phyloP scores from a whole-genome alignment of 1,140 invertebrate genomes.

The Saccostrea cuccullata region DNA sequence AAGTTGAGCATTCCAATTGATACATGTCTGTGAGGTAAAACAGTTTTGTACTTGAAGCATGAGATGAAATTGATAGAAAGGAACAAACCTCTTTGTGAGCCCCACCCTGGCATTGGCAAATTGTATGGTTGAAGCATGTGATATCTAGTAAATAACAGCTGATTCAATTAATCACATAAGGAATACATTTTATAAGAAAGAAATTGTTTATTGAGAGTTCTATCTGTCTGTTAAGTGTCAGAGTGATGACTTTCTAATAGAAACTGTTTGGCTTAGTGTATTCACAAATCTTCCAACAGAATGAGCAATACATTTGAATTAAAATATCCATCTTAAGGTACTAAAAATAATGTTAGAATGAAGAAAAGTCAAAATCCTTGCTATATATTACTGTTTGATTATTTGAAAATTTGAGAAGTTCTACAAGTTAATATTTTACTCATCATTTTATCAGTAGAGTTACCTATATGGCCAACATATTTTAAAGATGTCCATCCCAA shows the following conservation, averaged over 20 bases:
- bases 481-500: too few species aligned
- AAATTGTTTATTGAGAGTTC: not conserved
- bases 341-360: too few species aligned
- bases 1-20: not conserved
- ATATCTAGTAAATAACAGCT: not conserved
- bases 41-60: not conserved
- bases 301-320: not conserved
- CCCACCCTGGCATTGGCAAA: not conserved
- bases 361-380: too few species aligned
- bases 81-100: not conserved
- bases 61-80: not conserved
- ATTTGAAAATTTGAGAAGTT: too few species aligned
- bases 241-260: not conserved
- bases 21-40: not conserved
- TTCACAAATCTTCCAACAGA: not conserved
- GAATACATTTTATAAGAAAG: not conserved
- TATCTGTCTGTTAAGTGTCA: not conserved
- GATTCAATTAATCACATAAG: conserved; percentile 3
- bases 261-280: not conserved
- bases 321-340: not conserved
- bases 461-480: too few species aligned
- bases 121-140: not conserved
- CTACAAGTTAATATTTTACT: too few species aligned
- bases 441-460: too few species aligned
- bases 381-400: too few species aligned